These are phyloP conservation scores for Helicoverpa zea DNA, from an alignment of 1,140 invertebrate genomes.

Conservation along the genomic window DNA sequence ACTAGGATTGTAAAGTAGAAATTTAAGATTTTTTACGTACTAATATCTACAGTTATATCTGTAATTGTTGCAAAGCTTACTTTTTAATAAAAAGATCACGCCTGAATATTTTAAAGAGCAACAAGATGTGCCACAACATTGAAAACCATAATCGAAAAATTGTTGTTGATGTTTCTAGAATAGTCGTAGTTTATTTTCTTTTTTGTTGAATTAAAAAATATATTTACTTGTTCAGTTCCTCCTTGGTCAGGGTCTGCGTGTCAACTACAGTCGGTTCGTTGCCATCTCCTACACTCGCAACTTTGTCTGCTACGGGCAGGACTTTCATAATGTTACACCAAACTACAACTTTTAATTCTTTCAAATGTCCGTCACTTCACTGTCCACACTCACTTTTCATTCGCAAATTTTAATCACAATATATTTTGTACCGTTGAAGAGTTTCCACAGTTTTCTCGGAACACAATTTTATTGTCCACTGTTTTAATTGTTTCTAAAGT, in stretches of 20 bases:
- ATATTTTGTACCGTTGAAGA: neutral
- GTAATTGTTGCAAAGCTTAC: neutral
- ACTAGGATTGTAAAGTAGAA: no score
- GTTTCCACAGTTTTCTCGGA: neutral
- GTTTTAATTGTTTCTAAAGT: neutral
- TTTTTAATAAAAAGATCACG: no score
- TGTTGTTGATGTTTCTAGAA: no score
- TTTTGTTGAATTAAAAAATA: neutral
- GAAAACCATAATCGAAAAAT: no score
- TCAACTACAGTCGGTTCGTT: constrained; percentile 73
- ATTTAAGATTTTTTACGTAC: no score
- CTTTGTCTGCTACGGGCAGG: constrained; percentile 75
- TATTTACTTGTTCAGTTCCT: constrained; percentile 80
- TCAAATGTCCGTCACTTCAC: constrained; percentile 49
- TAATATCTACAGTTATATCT: neutral
- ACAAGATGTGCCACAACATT: no score
- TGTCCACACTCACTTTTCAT: constrained; percentile 46
- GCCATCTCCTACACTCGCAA: constrained; percentile 72
- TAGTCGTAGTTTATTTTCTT: no score
- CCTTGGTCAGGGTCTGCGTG: constrained; percentile 70
- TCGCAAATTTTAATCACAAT: constrained; percentile 5
- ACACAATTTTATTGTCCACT: constrained; percentile 1
- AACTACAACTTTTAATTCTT: constrained; percentile 11
- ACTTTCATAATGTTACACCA: constrained; percentile 72
- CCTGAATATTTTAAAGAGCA: no score